Conservation (phyloP, 2,113 vertebrate species). For the Epinephelus fuscoguttatus region DNA sequence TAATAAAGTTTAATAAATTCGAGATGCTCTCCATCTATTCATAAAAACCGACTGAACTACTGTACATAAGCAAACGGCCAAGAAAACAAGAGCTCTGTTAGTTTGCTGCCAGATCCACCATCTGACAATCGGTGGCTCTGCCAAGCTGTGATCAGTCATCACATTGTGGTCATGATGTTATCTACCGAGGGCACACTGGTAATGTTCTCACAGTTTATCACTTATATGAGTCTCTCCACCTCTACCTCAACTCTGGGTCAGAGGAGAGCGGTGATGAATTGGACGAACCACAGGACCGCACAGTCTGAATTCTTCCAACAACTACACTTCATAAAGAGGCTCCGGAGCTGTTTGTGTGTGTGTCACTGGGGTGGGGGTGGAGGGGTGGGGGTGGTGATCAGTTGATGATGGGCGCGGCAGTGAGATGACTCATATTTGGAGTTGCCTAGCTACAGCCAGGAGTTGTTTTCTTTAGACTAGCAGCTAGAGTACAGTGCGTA, state of each 20-base stretch:
- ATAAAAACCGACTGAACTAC: background rate
- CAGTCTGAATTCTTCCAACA: constrained; percentile 22
- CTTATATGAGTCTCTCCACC: background rate
- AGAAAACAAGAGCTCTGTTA: background rate
- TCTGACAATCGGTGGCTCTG: constrained; percentile 30
- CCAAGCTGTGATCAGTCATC: constrained; percentile 35
- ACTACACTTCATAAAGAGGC: constrained; percentile 17
- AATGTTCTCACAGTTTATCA: constrained; percentile 2
- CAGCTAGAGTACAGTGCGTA: constrained; percentile 66
- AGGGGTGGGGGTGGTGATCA: constrained; percentile 37
- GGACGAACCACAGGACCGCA: background rate
- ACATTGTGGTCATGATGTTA: constrained; percentile 47
- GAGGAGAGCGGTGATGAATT: background rate
- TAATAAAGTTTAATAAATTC: background rate
- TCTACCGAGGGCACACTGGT: background rate
- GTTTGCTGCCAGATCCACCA: constrained; percentile 25
- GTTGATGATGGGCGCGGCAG: constrained; percentile 79
- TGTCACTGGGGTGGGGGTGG: background rate
- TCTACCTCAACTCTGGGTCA: background rate
- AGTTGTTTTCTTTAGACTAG: constrained; percentile 82
- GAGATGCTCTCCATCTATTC: background rate
- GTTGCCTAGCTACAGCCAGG: constrained; percentile 83
- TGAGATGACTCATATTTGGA: constrained; percentile 83
- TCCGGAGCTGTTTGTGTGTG: constrained; percentile 6
- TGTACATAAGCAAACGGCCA: background rate